phyloP scores from a whole-genome alignment of 2,113 vertebrate species.

The Zosterops borbonicus region DNA sequence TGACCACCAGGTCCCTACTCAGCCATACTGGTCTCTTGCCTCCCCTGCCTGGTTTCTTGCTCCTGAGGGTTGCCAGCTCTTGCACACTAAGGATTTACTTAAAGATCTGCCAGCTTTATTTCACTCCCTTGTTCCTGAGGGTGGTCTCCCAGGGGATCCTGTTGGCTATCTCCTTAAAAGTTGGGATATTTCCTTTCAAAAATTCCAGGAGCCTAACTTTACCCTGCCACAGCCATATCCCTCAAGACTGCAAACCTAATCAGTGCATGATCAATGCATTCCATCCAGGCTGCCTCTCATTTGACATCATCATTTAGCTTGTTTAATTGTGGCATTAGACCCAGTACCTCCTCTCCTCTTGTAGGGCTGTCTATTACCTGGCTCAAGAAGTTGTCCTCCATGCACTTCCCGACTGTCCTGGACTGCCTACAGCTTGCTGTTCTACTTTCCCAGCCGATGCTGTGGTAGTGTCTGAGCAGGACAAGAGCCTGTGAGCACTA shows the following conservation, averaged over 20 bases:
- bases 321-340: not conserved
- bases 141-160: not conserved
- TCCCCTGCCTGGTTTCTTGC: not conserved
- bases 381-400: not conserved
- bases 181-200: not conserved
- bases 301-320: not conserved
- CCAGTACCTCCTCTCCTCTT: rapidly evolving
- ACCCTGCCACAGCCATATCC: not conserved
- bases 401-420: not conserved
- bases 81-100: not conserved
- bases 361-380: not conserved
- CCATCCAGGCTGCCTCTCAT: not conserved
- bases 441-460: rapidly evolving
- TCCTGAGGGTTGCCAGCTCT: not conserved
- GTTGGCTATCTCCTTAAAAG: not conserved
- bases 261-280: not conserved
- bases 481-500: rapidly evolving
- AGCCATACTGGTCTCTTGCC: not conserved
- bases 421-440: not conserved
- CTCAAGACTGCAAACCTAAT: not conserved
- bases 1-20: not conserved
- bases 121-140: not conserved
- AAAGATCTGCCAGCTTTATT: not conserved
- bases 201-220: not conserved
- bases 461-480: not conserved